Percentiles rank a stretch among this genome's conserved stretches.
These are phyloP conservation scores for Ennomos quercinarius DNA, from an alignment of 2,888 invertebrate genomes.

Conservation along the genomic window DNA sequence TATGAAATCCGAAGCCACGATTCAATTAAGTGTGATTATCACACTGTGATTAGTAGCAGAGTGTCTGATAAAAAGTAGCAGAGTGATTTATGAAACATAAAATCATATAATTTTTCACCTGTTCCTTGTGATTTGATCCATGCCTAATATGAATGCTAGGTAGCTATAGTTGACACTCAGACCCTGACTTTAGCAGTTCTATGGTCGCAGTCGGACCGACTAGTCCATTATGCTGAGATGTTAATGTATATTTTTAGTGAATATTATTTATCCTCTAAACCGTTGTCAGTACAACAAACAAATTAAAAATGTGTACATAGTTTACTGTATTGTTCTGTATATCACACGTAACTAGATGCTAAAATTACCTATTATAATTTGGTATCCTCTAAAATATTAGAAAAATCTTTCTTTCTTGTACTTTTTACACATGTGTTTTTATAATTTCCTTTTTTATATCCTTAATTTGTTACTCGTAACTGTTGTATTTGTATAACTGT, in stretches of 20 bases:
- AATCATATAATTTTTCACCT: no score
- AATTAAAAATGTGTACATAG: slow-evolving; percentile 23
- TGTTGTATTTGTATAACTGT: no score
- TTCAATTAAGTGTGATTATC: no score
- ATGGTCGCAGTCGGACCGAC: slow-evolving; percentile 46
- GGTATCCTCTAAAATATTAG: not conserved
- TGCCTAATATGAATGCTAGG: no score
- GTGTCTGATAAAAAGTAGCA: no score
- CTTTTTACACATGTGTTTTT: not conserved
- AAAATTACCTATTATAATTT: slow-evolving; percentile 23
- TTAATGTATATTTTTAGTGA: slow-evolving; percentile 29
- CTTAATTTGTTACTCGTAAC: no score
- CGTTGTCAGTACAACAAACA: slow-evolving; percentile 1
- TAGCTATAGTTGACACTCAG: no score
- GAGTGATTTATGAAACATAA: no score
- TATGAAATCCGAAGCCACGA: no score
- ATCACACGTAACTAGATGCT: slow-evolving; percentile 23
- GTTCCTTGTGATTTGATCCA: no score
- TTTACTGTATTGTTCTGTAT: slow-evolving; percentile 11
- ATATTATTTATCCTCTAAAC: slow-evolving; percentile 29
- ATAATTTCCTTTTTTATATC: no score
- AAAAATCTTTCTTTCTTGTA: not conserved
- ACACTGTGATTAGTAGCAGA: no score
- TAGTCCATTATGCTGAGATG: slow-evolving; percentile 53
- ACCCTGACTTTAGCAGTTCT: slow-evolving; percentile 43